Evolutionary conservation across 2,797 vertebrate genomes (phyloP).

Genomic region (Enteromius mattozi): DNA sequence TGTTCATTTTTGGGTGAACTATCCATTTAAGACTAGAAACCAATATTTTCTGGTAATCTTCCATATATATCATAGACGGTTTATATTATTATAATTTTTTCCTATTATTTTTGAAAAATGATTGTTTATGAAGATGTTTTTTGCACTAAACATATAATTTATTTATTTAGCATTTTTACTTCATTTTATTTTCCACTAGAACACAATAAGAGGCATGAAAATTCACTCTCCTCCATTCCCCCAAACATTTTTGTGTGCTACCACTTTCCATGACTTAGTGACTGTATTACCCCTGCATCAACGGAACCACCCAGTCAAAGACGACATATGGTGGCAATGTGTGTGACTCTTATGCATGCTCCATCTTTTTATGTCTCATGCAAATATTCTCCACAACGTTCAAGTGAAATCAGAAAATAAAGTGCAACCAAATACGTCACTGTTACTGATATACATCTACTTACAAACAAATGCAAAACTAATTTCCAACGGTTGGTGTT

Average conservation of each 20-base stretch:
- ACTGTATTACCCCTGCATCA: neutral
- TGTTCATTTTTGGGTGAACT: too few relatives aligned
- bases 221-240: neutral
- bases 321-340: neutral
- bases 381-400: conserved; percentile 5
- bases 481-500: neutral
- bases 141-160: too few relatives aligned
- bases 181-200: too few relatives aligned
- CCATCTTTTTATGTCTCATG: neutral
- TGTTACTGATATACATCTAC: neutral
- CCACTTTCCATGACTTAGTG: neutral
- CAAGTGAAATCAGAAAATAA: conserved; percentile 12
- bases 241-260: neutral
- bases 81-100: neutral
- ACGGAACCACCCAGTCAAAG: neutral
- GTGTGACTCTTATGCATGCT: neutral
- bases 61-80: neutral
- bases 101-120: neutral
- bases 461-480: conserved; percentile 15
- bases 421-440: conserved; percentile 6
- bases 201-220: neutral
- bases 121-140: too few relatives aligned
- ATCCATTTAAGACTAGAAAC: too few relatives aligned
- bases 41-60: neutral
- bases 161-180: too few relatives aligned